Base-by-base conservation (phyloP, 2,888 invertebrate genomes). In the Drosophila sordidula region DNA sequence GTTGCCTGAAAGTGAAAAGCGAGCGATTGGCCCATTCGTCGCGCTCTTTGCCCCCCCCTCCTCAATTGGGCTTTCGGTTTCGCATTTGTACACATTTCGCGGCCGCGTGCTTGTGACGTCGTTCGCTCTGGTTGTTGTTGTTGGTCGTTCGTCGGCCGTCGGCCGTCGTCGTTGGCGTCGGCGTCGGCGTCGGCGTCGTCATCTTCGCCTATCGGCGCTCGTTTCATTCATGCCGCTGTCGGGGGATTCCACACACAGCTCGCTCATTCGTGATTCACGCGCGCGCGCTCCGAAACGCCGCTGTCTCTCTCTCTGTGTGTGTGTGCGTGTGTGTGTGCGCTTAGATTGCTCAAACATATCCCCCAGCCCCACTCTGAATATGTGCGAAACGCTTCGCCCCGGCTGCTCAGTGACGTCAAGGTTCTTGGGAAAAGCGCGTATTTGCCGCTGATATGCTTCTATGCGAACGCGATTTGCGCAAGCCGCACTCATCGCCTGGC, bases 241-340 rank as follows among this genome's bases (percentile, higher is more conserved):
- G 81, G 88, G 80, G 87, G 86, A 87, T 81, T 75, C 89, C 86
- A 89, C 82, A 46, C n/a, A 18, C 18, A 18, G 66, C 46, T 29
- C 64, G 56, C 58, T 76, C 63, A 65, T 41, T 74, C 64, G 73
- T 86, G 81, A 80, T 63, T 80, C 80, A 82, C 68, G 57, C 70
- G 65, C 70, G 62, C 56, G 44, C 75, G 65, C 61, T 66, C 34
- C 12, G 32, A 14, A 32, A 49, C 9, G 29, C 9, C 51, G 45
- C 39, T 18, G 8, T 49, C 34, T 34, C 67, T 50, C 59, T 64
- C 14, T 52, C 47, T 16, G 14, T 49, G 38, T 26, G 12, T 38
- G 63, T 72, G 16, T 38, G n/a, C 45, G 14, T 42, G 32, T 45
- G 11, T 45, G 14, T 42, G 32, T 39, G 55, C 46, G 58, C 26